Evolutionary conservation across 2,113 vertebrate species (phyloP).

Genomic region (Misgurnus anguillicaudatus): DNA sequence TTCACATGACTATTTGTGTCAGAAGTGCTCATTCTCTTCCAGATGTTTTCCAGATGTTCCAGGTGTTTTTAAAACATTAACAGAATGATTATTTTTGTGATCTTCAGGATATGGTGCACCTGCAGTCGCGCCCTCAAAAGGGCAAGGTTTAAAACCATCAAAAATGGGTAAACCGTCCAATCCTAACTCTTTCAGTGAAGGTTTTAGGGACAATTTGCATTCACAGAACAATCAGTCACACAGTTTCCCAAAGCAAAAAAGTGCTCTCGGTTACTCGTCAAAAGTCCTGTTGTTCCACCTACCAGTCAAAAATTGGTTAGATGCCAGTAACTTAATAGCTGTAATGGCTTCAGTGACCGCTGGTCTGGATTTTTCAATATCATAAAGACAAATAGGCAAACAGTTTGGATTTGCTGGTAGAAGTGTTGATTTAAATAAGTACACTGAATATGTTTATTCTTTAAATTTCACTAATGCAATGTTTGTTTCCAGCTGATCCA

Average conservation of each 20-base stretch:
- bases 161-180: conserved; percentile 45
- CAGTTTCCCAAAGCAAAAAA: no score
- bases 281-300: no score
- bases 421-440: neutral
- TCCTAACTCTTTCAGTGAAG: neutral
- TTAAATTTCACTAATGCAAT: neutral
- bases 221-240: no score
- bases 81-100: conserved; percentile 5
- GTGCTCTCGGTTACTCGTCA: no score
- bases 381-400: neutral
- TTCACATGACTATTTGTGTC: no score
- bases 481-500: conserved; percentile 6
- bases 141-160: conserved; percentile 39
- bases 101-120: conserved; percentile 52
- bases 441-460: neutral
- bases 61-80: neutral
- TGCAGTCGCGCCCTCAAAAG: conserved; percentile 13
- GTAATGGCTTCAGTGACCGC: no score
- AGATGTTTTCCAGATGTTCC: neutral
- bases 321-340: no score
- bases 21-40: neutral
- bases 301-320: no score
- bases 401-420: neutral
- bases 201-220: no score
- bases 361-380: no score